These are phyloP conservation scores for Oedothorax gibbosus DNA, from an alignment of 1,140 invertebrate genomes.

Conservation along the genomic window DNA sequence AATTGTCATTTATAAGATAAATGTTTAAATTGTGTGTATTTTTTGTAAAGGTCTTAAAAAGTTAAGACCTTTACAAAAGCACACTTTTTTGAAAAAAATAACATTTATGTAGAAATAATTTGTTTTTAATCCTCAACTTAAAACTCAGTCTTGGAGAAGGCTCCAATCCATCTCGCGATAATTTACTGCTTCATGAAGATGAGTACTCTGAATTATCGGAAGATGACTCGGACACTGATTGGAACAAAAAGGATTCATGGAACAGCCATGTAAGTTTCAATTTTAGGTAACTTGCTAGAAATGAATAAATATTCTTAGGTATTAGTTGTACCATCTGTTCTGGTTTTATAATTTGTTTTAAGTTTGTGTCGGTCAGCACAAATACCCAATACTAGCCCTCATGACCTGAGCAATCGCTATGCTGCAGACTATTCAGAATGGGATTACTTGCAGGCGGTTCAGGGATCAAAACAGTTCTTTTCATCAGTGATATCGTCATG, in stretches of 20 bases:
- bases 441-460: too few species aligned
- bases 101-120: background rate
- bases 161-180: conserved; percentile 67
- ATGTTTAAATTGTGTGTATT: too few species aligned
- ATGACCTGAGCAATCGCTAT: too few species aligned
- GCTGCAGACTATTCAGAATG: too few species aligned
- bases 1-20: too few species aligned
- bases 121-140: background rate
- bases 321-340: background rate
- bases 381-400: too few species aligned
- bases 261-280: conserved; percentile 57
- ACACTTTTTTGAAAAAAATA: background rate
- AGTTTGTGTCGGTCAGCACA: too few species aligned
- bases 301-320: background rate
- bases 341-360: too few species aligned
- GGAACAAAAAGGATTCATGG: conserved; percentile 58
- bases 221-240: conserved; percentile 61
- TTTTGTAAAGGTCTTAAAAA: too few species aligned
- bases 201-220: conserved; percentile 66
- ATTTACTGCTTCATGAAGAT: conserved; percentile 72
- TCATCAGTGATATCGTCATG: too few species aligned
- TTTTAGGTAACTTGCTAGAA: background rate
- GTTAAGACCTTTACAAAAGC: too few species aligned
- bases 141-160: conserved; percentile 68
- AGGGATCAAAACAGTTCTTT: too few species aligned